Base-by-base conservation (phyloP, 2,113 vertebrate genomes). In the Electrona antarctica region DNA sequence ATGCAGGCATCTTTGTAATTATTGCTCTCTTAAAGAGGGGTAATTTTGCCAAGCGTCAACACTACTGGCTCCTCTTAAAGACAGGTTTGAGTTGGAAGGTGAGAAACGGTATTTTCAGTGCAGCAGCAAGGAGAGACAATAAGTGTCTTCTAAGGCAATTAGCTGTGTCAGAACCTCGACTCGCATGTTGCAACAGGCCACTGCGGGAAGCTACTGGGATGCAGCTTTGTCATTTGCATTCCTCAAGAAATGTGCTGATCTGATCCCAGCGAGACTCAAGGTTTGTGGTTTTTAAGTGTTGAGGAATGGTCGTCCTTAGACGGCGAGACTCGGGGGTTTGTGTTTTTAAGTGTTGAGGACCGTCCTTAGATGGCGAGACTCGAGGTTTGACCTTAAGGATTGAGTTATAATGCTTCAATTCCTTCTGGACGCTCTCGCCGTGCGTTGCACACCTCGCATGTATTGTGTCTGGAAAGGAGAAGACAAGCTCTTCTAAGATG, bases 41-140 rank as follows among this genome's bases (percentile, higher is more conserved):
- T 73, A 59, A 77, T 75, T 83, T 76, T 57, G 65, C 10, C 41
- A 1, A 45, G 65, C 52, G 67, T 46, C 48, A 15, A 50, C 52
- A 46, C 11, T 41, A 12, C 71, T 61, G 73, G 72, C 71, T 78
- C 59, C 66, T 11, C n/a, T 63, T 83, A 78, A 85, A 69, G 66
- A 57, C 68, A 71, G 73, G 60, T 54, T 65, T 71, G 9, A 71
- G 66, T 21, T 74, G 7, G 29, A 80, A 67, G 68, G 67, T 61
- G 6, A 12, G 71, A 56, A 55, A 5, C 12, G 55, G 59, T 63
- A 49, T 70, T 83, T 74, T 41, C 64, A 68, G 60, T 60, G 60
- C 3, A 29, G 66, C 8, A 48, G 61, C n/a, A 48, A 21, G 21
- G 33, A 6, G 33, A 41, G 33, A 41, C 33, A 4, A 41, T 41